Percentiles rank a stretch among this genome's conserved stretches.
phyloP scores from a whole-genome alignment of 2,113 vertebrate genomes.

The Austrofundulus limnaeus region DNA sequence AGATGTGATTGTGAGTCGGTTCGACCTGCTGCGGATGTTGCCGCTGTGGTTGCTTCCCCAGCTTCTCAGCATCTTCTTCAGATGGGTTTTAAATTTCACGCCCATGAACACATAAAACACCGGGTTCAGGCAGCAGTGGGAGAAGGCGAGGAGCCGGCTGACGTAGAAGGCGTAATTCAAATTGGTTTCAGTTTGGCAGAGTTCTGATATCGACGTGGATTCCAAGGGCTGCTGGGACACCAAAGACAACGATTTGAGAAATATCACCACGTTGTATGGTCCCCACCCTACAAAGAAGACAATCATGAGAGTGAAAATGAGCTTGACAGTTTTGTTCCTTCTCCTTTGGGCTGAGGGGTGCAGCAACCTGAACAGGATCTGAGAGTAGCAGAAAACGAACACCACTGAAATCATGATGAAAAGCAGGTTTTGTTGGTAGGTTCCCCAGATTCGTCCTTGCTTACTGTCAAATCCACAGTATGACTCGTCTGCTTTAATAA shows the following conservation, averaged over 20 bases:
- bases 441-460: conserved; percentile 60
- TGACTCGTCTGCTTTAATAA: conserved; percentile 45
- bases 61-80: conserved; percentile 74
- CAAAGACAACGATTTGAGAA: conserved; percentile 70
- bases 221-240: fast-evolving
- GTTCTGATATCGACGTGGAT: fast-evolving
- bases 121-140: conserved; percentile 93
- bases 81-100: conserved; percentile 88
- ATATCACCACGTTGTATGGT: conserved; percentile 87
- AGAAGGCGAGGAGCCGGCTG: conserved; percentile 84
- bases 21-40: conserved; percentile 8
- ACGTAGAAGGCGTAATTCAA: conserved; percentile 74
- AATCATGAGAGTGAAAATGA: conserved; percentile 87
- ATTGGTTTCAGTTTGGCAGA: conserved; percentile 20
- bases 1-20: conserved; percentile 52
- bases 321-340: conserved; percentile 84
- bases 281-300: conserved; percentile 91
- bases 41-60: conserved; percentile 9
- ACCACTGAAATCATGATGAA: conserved; percentile 81
- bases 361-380: conserved; percentile 83
- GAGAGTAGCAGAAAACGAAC: conserved; percentile 84
- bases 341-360: conserved; percentile 77
- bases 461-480: conserved; percentile 65
- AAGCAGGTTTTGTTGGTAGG: conserved; percentile 82
- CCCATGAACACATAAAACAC: conserved; percentile 92